Base-by-base conservation (phyloP, 2,113 vertebrate species). In the Lepidothrix coronata region DNA sequence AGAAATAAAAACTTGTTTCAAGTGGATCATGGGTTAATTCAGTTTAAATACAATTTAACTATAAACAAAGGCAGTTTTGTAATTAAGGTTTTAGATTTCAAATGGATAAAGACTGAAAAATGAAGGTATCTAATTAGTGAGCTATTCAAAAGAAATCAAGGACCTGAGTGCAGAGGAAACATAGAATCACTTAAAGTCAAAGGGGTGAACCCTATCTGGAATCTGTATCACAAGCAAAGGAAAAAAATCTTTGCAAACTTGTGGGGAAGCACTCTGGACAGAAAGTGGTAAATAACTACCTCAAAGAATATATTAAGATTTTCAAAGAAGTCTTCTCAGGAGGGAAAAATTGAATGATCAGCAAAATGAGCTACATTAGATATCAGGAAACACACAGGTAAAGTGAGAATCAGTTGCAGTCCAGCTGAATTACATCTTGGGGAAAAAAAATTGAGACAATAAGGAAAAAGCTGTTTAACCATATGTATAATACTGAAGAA, bases 31-130 rank as follows among this genome's bases (percentile, higher is more conserved):
- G 61, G 43, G 48, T 81, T 71, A 61, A 74, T 80, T 89, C 37
- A 23, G 14, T 71, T 93, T 67, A 87, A 90, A 81, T 78, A 65
- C 35, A 87, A 91, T 81, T 92, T 92, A 63, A 77, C 51, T 24
- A 68, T 78, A 96, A 92, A 94, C 91, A 96, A 93, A 87, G 49
- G 33, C 48, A 78, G 65, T 65, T 93, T 87, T 57, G 39, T 81
- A 87, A 89, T 84, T 87, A 89, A 85, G 65, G 84, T 57, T 87
- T 95, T 87, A 92, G 83, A 89, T 92, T 91, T 91, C 80, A 89
- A 65, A 85, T n/a, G 30, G 91, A 95, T 93, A 78, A 91, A 89
- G 65, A 41, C n/a, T 91, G 57, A 78, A 62, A 89, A 89, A 93
- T 81, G 20, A 87, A 87, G 86, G n/a, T 48, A 75, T 61, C 44